Base-by-base conservation (phyloP, 2,888 invertebrate species). In the Diogma glabrata region DNA sequence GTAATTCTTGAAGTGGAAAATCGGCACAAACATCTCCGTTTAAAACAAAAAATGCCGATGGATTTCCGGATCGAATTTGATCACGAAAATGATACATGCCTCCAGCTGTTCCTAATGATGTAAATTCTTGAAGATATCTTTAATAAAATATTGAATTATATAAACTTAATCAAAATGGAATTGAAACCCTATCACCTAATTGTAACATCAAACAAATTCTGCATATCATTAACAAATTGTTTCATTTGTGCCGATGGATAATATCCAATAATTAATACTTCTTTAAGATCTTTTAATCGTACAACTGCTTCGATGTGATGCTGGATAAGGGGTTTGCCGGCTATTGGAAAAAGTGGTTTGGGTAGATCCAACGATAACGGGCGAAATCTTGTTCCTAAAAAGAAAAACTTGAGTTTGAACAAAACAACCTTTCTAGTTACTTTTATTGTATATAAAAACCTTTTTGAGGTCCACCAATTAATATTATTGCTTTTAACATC, bases 11-110 rank as follows among this genome's bases (percentile, higher is more conserved):
- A 12, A 96, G 71, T 0, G 95, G 94, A 67, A 99, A 95, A 69
- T 99, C 93, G 1, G 94, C 89, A 66, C 97, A 97, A 0, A 97
- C 94, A 72, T 97, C 97, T 1, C 96, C 95, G 64, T 99, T 99
- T 61, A 99, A 78, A 5, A 99, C 79, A 67, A 97, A 95, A 69
- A 97, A 92, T 1, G 85, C 87, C 43, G 85, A 78, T 0, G 94
- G 91, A 64, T 83, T 85, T 6, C 95, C 87, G 2, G 84, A 82
- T 26, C 91, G 75, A 56, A 97, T 90, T 70, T 95, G 94, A 69
- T 97, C 96, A 24, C 96, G 78, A 68, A 97, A 97, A 70, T 96
- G 95, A 69, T 92, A 94, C 61, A 99, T 80, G 19, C 96, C 95
- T 23, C 99, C 99, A 0, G 91, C 97, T 0, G 97, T 99, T 6